phyloP scores from a whole-genome alignment of 2,888 invertebrate species.

The Lithophane leautieri region DNA sequence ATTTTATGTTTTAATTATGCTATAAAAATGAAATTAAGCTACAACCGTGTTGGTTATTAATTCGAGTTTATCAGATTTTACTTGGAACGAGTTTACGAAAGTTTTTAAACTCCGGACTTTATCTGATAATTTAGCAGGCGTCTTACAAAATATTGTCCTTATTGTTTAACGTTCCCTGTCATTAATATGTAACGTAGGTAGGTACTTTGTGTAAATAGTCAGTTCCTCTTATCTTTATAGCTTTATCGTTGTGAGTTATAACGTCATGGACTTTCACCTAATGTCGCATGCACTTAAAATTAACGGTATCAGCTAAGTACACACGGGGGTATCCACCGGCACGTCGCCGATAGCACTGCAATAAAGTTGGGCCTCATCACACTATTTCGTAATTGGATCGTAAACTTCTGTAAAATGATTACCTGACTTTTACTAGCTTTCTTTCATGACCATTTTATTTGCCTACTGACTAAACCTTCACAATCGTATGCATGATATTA shows the following conservation, averaged over 20 bases:
- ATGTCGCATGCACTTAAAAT: conserved; percentile 63
- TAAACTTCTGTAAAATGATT: conserved; percentile 78
- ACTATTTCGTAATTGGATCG: conserved; percentile 80
- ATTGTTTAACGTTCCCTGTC: conserved; percentile 34
- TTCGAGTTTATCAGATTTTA: conserved; percentile 62
- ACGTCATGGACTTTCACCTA: conserved; percentile 43
- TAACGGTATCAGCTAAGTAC: conserved; percentile 62
- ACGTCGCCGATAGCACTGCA: conserved; percentile 71
- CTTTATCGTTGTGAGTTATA: conserved; percentile 58
- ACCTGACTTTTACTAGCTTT: conserved; percentile 72
- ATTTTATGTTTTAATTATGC: conserved; percentile 70
- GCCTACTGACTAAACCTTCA: conserved; percentile 67
- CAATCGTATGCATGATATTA: conserved; percentile 58
- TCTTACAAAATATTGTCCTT: conserved; percentile 35
- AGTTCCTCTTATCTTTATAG: conserved; percentile 56
- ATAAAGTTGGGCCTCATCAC: conserved; percentile 77
- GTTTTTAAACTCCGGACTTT: conserved; percentile 41
- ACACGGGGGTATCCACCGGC: conserved; percentile 64
- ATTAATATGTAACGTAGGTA: conserved; percentile 10
- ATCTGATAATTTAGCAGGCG: conserved; percentile 39
- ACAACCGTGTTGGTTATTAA: conserved; percentile 64
- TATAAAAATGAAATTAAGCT: conserved; percentile 64
- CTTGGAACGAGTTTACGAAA: conserved; percentile 59
- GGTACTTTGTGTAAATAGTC: conserved; percentile 26
- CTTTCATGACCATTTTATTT: conserved; percentile 75